These are phyloP conservation scores for Sphenopsis melanotis DNA, from an alignment of 2,797 vertebrate genomes.

Conservation along the genomic window DNA sequence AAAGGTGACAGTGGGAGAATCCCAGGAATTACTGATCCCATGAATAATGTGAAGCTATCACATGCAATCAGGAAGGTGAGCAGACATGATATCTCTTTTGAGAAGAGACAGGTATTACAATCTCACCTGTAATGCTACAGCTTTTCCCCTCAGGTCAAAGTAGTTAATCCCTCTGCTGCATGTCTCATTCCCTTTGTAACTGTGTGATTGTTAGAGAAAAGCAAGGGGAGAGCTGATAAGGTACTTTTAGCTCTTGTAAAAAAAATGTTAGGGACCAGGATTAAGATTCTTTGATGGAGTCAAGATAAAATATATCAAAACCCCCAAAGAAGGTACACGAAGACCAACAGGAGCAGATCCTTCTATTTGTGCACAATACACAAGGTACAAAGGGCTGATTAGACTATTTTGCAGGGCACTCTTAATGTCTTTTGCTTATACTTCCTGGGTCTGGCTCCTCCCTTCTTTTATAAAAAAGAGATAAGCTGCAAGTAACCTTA, in stretches of 20 bases:
- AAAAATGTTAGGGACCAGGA: neutral
- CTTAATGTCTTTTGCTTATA: neutral
- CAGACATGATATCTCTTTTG: neutral
- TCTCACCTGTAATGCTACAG: neutral
- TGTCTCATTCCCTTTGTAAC: neutral
- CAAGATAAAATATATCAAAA: conserved; percentile 33
- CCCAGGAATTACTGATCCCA: neutral
- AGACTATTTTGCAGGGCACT: neutral
- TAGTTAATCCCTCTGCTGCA: neutral
- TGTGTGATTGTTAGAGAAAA: conserved; percentile 4
- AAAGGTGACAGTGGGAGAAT: neutral
- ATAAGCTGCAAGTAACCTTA: neutral
- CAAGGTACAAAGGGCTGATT: neutral
- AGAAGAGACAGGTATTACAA: neutral
- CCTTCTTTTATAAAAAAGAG: neutral
- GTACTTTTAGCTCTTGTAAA: neutral
- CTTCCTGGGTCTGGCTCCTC: neutral
- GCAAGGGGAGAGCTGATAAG: conserved; percentile 2
- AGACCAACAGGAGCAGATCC: neutral
- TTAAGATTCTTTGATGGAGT: conserved; percentile 32
- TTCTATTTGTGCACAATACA: neutral
- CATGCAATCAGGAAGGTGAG: neutral
- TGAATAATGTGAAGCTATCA: neutral
- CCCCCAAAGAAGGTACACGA: neutral
- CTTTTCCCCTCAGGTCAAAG: neutral